Conservation (phyloP, 2,113 vertebrate species). For the cattle (Bos taurus) region DNA sequence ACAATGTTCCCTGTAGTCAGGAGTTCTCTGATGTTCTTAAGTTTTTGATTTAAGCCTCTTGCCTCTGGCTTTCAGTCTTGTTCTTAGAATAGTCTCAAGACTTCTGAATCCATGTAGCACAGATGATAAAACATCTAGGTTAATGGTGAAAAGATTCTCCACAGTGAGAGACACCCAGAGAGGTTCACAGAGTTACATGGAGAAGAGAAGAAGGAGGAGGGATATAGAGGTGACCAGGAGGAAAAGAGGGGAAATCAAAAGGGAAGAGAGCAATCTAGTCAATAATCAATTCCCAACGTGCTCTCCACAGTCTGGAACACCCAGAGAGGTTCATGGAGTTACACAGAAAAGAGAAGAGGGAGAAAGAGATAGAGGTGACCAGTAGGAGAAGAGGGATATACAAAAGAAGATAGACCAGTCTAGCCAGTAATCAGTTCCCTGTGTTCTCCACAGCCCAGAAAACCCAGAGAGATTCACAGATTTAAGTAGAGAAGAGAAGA, state of each 20-base stretch:
- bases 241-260: background rate
- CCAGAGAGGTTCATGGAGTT: too few relatives aligned
- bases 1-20: background rate
- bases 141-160: background rate
- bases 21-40: background rate
- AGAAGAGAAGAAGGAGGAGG: background rate
- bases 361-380: too few relatives aligned
- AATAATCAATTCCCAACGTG: background rate
- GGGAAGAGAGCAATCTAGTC: background rate
- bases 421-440: background rate
- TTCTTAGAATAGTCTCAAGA: background rate
- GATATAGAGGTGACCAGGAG: background rate
- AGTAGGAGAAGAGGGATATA: fast-evolving
- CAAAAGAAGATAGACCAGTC: background rate
- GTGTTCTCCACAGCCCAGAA: background rate
- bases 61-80: background rate
- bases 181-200: fast-evolving
- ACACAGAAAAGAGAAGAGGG: too few relatives aligned
- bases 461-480: background rate
- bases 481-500: background rate
- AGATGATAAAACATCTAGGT: background rate
- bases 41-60: background rate
- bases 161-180: background rate
- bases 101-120: background rate
- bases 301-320: too few relatives aligned